These are phyloP conservation scores for Apeira syringaria DNA, from an alignment of 2,888 invertebrate genomes.

Conservation along the genomic window DNA sequence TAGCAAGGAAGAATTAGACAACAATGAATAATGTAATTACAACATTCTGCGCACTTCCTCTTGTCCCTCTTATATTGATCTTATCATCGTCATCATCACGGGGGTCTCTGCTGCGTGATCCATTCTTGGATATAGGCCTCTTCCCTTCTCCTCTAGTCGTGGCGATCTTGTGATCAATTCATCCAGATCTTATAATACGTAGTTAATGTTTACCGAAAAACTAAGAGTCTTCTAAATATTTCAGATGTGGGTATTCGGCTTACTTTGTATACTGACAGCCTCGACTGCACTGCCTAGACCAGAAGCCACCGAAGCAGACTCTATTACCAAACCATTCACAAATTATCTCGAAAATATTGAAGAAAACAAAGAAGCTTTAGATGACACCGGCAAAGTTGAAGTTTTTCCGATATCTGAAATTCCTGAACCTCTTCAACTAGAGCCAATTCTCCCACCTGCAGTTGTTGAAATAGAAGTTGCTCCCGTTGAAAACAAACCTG, in stretches of 20 bases:
- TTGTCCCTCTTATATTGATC: no score
- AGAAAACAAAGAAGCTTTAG: slow-evolving; percentile 1
- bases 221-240: slow-evolving; percentile 24
- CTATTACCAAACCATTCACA: slow-evolving; percentile 12
- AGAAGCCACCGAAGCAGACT: slow-evolving; percentile 17
- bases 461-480: not conserved
- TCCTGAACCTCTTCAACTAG: slow-evolving; percentile 20
- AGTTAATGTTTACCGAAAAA: no score
- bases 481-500: slow-evolving; percentile 4
- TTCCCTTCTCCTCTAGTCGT: no score
- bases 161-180: no score
- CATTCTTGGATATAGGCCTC: no score
- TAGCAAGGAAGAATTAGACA: no score
- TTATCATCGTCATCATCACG: no score
- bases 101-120: no score
- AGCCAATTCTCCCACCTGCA: slow-evolving; percentile 7
- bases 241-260: slow-evolving; percentile 46
- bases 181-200: no score
- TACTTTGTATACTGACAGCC: slow-evolving; percentile 44
- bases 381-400: slow-evolving; percentile 4
- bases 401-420: not conserved
- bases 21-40: no score
- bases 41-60: no score
- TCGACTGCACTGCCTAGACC: slow-evolving; percentile 43
- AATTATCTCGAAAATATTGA: slow-evolving; percentile 1